Evolutionary conservation across 2,113 vertebrate genomes (phyloP).

Genomic region (Aegypius monachus): DNA sequence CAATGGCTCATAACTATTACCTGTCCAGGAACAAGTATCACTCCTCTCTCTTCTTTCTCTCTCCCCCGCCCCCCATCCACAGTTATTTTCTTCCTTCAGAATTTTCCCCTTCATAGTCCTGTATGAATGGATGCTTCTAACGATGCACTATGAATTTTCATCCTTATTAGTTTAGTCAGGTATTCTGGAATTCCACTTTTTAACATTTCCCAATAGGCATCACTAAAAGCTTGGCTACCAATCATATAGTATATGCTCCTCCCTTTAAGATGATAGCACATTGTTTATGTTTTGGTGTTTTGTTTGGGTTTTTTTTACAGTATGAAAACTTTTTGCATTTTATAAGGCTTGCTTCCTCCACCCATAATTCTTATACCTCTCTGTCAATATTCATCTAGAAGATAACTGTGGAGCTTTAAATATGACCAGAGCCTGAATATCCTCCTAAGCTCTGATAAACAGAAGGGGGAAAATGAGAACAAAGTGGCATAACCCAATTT

Average conservation of each 20-base stretch:
- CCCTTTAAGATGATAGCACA: neutral
- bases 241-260: accelerated
- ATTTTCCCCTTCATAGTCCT: neutral
- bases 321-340: neutral
- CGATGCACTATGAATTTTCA: accelerated
- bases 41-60: no score
- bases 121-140: neutral
- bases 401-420: neutral
- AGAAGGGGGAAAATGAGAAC: no score
- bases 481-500: neutral
- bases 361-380: neutral
- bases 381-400: neutral
- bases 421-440: neutral
- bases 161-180: no score
- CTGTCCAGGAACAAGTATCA: neutral
- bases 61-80: no score
- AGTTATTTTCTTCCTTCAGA: neutral
- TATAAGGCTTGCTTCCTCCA: neutral
- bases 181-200: neutral
- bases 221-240: neutral
- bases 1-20: accelerated
- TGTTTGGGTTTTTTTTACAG: neutral
- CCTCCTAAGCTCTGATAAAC: neutral
- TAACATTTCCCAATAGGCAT: neutral
- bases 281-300: neutral